phyloP scores from a whole-genome alignment of 2,113 vertebrate species.

The Spermophilus dauricus region DNA sequence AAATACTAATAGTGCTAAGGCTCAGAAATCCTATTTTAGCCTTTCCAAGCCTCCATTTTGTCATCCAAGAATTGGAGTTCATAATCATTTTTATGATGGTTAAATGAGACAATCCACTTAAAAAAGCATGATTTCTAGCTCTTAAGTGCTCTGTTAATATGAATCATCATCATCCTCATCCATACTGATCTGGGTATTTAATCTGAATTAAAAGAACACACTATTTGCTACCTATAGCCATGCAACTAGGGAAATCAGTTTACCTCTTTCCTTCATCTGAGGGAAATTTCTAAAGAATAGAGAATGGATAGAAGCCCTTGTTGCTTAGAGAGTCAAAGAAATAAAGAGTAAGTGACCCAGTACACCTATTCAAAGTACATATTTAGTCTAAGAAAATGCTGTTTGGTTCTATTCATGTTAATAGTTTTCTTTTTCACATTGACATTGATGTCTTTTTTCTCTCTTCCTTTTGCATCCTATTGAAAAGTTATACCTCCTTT shows the following conservation, averaged over 20 bases:
- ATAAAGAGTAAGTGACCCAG: neutral
- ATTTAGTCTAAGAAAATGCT: neutral
- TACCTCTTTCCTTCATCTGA: constrained; percentile 21
- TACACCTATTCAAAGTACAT: neutral
- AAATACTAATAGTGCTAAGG: neutral
- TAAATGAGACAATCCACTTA: constrained; percentile 11
- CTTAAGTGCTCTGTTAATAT: neutral
- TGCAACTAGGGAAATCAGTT: neutral
- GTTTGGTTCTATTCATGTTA: neutral
- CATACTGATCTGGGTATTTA: neutral
- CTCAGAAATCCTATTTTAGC: neutral
- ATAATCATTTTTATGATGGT: neutral
- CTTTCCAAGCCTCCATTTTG: neutral
- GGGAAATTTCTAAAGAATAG: constrained; percentile 31
- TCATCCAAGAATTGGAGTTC: neutral
- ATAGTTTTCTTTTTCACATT: neutral
- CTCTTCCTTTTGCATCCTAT: neutral
- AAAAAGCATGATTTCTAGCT: neutral
- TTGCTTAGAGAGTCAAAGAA: constrained; percentile 26
- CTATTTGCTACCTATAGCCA: neutral
- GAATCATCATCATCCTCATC: neutral
- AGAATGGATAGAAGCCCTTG: neutral
- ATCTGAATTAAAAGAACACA: neutral
- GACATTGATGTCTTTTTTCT: neutral
- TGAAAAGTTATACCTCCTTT: neutral